Conservation (phyloP, 2,797 vertebrate species). For the Enteromius anoplus region DNA sequence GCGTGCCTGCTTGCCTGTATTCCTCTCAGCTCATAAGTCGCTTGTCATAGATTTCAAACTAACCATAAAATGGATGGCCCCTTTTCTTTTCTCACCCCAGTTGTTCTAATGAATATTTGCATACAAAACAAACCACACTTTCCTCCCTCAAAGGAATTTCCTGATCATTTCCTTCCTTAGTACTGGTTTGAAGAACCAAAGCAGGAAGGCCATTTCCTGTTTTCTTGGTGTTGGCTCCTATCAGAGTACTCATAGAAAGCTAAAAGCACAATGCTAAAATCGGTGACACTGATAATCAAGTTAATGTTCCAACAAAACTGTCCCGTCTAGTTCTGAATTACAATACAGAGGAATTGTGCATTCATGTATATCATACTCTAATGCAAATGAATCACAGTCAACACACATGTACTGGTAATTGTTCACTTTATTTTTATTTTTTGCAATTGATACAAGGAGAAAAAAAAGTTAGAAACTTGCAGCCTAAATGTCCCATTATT, state of each 20-base stretch:
- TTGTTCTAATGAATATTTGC: conserved; percentile 76
- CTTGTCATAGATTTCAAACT: not conserved
- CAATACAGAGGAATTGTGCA: not conserved
- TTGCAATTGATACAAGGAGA: conserved; percentile 69
- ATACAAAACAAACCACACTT: conserved; percentile 74
- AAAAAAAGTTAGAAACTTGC: conserved; percentile 63
- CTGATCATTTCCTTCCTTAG: conserved; percentile 81
- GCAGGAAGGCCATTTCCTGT: conserved; percentile 81
- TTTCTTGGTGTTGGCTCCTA: conserved; percentile 56
- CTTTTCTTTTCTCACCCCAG: conserved; percentile 65
- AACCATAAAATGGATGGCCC: conserved; percentile 3
- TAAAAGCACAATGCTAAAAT: not conserved
- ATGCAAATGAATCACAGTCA: conserved; percentile 25
- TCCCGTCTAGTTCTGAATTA: not conserved
- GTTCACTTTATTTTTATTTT: conserved; percentile 77
- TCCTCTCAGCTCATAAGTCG: not conserved
- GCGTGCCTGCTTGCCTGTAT: not conserved
- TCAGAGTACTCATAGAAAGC: conserved; percentile 21
- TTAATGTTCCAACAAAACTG: not conserved
- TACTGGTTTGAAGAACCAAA: conserved; percentile 73
- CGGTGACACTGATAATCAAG: not conserved
- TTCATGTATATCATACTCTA: not conserved
- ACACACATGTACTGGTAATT: conserved; percentile 55
- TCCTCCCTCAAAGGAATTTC: conserved; percentile 81
- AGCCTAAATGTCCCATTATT: conserved; percentile 58